phyloP scores from a whole-genome alignment of 2,113 vertebrate genomes.

The Lontra canadensis region DNA sequence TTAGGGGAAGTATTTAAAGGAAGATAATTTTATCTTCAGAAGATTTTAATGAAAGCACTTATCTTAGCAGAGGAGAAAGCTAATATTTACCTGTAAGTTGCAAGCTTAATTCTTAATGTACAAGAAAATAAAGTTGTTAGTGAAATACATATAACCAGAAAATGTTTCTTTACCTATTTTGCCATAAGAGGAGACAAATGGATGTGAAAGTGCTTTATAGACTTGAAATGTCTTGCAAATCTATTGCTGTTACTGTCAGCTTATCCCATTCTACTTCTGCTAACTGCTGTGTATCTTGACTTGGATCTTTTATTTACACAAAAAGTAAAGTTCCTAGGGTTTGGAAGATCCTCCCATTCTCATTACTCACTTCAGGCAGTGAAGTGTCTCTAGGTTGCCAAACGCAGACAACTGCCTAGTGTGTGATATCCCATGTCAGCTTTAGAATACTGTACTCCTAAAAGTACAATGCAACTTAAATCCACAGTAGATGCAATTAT shows the following conservation, averaged over 20 bases:
- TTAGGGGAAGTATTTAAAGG: background rate
- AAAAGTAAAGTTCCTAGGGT: background rate
- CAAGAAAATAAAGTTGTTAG: background rate
- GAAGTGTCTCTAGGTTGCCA: background rate
- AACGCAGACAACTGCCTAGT: background rate
- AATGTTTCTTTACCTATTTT: background rate
- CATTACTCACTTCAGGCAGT: background rate
- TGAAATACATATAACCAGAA: background rate
- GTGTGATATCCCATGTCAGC: background rate
- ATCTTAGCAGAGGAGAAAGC: background rate
- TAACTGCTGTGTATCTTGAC: background rate
- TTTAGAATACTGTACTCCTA: background rate
- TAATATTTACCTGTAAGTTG: background rate
- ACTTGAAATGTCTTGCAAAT: background rate
- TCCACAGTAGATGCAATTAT: background rate
- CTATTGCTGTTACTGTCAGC: background rate
- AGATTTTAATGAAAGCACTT: background rate
- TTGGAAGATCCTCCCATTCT: background rate
- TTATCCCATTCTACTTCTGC: background rate
- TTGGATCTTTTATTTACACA: background rate
- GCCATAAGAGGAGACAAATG: background rate
- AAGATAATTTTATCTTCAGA: background rate
- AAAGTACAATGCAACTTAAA: background rate
- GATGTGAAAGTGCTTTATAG: background rate
- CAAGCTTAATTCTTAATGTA: background rate